Percentiles rank a stretch among this genome's conserved stretches.
Evolutionary conservation across 2,888 invertebrate species (phyloP).

Genomic region (Andrena praecox): DNA sequence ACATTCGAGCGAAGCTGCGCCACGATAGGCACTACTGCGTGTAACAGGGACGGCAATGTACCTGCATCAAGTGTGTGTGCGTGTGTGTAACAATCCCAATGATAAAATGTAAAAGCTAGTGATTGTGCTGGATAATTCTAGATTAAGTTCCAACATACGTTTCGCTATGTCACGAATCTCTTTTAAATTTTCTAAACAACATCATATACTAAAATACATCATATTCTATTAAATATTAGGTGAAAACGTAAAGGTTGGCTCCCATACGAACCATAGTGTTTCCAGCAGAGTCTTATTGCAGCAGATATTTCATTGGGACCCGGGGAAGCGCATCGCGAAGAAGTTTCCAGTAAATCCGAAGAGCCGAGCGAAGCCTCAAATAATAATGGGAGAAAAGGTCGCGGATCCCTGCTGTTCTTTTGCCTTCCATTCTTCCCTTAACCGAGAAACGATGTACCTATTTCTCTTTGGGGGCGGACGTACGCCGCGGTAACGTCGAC

Average conservation of each 20-base stretch:
- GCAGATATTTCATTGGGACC: conserved; percentile 20
- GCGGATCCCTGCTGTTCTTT: conserved; percentile 50
- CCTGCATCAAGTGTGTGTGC: neutral
- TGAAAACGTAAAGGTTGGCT: neutral
- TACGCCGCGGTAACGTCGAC: conserved; percentile 36
- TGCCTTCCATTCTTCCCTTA: conserved; percentile 34
- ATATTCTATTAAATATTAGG: too few relatives aligned
- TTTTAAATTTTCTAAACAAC: too few relatives aligned
- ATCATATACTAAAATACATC: too few relatives aligned
- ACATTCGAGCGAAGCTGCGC: neutral
- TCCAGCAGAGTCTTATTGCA: neutral
- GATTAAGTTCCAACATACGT: too few relatives aligned
- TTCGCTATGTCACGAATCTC: too few relatives aligned
- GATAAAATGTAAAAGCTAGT: neutral
- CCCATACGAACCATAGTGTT: too few relatives aligned
- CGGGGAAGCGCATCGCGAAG: conserved; percentile 23
- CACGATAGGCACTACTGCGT: neutral
- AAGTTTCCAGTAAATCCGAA: conserved; percentile 29
- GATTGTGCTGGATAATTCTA: too few relatives aligned
- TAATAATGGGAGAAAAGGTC: conserved; percentile 46
- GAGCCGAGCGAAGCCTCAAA: conserved; percentile 15
- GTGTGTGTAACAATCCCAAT: neutral
- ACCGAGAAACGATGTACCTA: conserved; percentile 56
- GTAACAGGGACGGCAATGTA: neutral
- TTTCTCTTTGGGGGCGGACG: conserved; percentile 56